phyloP scores from a whole-genome alignment of 2,888 invertebrate species.

The Apeira syringaria region DNA sequence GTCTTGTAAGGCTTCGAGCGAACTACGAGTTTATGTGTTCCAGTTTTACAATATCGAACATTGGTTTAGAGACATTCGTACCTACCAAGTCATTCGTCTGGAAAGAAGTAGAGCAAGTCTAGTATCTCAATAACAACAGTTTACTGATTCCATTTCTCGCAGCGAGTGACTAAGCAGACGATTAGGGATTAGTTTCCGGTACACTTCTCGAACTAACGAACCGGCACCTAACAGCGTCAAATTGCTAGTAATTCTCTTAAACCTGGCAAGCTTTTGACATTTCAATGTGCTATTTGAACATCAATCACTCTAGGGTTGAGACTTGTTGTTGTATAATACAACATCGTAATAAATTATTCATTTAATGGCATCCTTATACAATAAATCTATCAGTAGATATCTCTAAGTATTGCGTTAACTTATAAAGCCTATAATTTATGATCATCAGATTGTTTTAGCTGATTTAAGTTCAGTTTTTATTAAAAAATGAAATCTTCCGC shows the following conservation, averaged over 20 bases:
- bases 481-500: conserved; percentile 13
- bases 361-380: conserved; percentile 17
- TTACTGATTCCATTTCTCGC: conserved; percentile 28
- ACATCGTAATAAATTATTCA: conserved; percentile 18
- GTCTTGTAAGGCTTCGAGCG: too few species aligned
- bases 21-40: too few species aligned
- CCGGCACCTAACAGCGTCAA: conserved; percentile 60
- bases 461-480: background rate
- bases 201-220: conserved; percentile 78
- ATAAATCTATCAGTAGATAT: conserved; percentile 17
- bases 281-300: conserved; percentile 56
- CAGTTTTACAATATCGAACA: too few species aligned
- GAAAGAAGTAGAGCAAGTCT: conserved; percentile 41
- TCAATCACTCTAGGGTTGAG: conserved; percentile 53
- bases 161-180: conserved; percentile 47
- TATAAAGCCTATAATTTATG: conserved; percentile 22
- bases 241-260: conserved; percentile 68
- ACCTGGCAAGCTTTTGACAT: conserved; percentile 66
- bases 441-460: background rate
- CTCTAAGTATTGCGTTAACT: conserved; percentile 3
- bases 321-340: conserved; percentile 17
- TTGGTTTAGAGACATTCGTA: too few species aligned
- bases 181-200: conserved; percentile 73
- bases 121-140: conserved; percentile 28
- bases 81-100: conserved; percentile 13